Conservation (phyloP, 2,113 vertebrate genomes). For the Podarcis cretensis region DNA sequence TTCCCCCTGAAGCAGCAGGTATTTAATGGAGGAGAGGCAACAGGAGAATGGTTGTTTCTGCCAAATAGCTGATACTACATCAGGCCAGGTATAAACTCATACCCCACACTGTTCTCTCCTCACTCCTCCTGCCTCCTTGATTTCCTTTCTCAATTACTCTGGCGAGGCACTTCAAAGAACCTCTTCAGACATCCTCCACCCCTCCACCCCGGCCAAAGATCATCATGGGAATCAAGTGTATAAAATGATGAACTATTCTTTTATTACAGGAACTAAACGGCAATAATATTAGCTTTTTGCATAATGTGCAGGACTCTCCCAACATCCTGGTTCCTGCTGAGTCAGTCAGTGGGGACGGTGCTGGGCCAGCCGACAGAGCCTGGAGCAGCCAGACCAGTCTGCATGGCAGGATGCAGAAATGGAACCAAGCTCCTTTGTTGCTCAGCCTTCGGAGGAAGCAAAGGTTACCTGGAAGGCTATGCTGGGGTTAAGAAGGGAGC, state of each 20-base stretch:
- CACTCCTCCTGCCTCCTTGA: not conserved
- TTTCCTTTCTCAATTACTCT: slow-evolving; percentile 3
- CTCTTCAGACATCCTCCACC: not conserved
- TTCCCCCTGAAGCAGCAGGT: not conserved
- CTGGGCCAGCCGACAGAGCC: not conserved
- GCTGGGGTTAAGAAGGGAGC: not conserved
- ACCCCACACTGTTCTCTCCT: not conserved
- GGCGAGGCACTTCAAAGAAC: not conserved
- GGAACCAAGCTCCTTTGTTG: not conserved
- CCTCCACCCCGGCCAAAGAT: not conserved
- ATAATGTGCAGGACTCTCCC: not conserved
- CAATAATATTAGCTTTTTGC: not conserved
- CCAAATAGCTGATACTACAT: not conserved
- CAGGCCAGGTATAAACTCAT: not conserved
- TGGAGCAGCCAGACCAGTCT: not conserved
- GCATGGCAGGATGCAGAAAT: not conserved
- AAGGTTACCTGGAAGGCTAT: not conserved
- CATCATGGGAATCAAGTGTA: not conserved
- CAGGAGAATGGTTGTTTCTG: not conserved
- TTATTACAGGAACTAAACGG: not conserved
- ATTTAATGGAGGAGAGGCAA: not conserved
- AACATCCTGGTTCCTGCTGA: not conserved
- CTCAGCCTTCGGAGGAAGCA: not conserved
- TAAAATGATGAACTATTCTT: not conserved
- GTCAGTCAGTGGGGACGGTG: not conserved